A percentile compares a stretch with the other conserved stretches of the same genome.
These are phyloP conservation scores for Drosophila dunni DNA, from an alignment of 1,140 invertebrate genomes.

Conservation along the genomic window DNA sequence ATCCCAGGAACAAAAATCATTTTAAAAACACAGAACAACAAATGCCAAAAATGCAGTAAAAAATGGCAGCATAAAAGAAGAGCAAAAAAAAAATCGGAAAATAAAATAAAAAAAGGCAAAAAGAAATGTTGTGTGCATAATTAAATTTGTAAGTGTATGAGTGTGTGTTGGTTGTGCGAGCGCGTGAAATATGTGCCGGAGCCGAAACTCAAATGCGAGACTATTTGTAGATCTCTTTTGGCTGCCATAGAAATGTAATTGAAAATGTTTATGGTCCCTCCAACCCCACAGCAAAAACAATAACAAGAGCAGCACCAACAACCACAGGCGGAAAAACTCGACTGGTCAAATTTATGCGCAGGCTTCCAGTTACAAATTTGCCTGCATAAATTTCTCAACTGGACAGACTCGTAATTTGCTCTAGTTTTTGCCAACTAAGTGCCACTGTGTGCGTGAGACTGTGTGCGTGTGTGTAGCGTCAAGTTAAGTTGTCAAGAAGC, in stretches of 20 bases:
- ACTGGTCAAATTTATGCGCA: constrained; percentile 51
- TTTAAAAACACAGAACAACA: constrained; percentile 50
- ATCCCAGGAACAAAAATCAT: constrained; percentile 33
- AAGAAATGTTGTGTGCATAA: constrained; percentile 68
- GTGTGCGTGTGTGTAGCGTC: constrained; percentile 12
- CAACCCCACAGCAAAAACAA: neutral
- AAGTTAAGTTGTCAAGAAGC: constrained; percentile 21
- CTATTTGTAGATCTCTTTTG: constrained; percentile 60
- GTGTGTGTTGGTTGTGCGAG: constrained; percentile 8
- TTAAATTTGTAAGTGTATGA: constrained; percentile 58
- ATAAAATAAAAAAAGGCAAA: constrained; percentile 32
- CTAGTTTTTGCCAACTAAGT: constrained; percentile 52
- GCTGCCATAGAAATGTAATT: constrained; percentile 58
- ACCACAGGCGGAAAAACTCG: constrained; percentile 17
- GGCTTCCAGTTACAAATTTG: constrained; percentile 52
- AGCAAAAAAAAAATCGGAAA: constrained; percentile 13
- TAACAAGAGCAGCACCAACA: constrained; percentile 8
- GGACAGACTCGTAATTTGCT: constrained; percentile 28
- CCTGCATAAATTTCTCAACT: constrained; percentile 63
- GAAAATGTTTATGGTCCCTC: constrained; percentile 60
- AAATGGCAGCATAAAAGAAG: constrained; percentile 53
- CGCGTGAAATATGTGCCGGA: constrained; percentile 37
- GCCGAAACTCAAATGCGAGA: constrained; percentile 47
- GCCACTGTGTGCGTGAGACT: constrained; percentile 5
- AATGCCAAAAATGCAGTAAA: constrained; percentile 68